Percentiles rank a stretch among this genome's conserved stretches.
These are phyloP conservation scores for Peromyscus aztecus DNA, from an alignment of 2,797 vertebrate species.

Conservation along the genomic window DNA sequence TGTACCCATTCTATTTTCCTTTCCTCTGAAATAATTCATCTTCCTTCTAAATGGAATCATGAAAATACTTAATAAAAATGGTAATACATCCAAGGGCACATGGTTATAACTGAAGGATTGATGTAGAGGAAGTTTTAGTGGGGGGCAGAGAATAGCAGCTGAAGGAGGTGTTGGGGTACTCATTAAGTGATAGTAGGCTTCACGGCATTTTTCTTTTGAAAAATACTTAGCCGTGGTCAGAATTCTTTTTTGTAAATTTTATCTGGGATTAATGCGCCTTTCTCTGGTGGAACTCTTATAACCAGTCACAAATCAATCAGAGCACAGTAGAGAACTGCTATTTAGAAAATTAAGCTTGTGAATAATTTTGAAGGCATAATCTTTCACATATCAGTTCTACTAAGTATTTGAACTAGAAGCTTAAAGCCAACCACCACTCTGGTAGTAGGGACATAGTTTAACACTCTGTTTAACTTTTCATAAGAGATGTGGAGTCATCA, in stretches of 20 bases:
- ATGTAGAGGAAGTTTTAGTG: slow-evolving; percentile 31
- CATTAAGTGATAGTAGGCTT: slow-evolving; percentile 23
- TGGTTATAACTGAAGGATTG: slow-evolving; percentile 60
- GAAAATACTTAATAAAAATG: slow-evolving; percentile 80
- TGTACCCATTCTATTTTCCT: slow-evolving; percentile 74
- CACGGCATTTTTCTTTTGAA: slow-evolving; percentile 46
- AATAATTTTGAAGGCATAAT: background rate
- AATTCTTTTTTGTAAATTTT: slow-evolving; percentile 45
- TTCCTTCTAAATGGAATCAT: slow-evolving; percentile 77
- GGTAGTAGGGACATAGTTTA: background rate
- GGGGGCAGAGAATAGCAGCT: background rate
- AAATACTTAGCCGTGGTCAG: background rate
- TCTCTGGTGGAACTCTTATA: slow-evolving; percentile 37
- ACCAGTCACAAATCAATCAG: slow-evolving; percentile 66
- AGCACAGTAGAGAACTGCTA: background rate
- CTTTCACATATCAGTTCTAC: background rate
- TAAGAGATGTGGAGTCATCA: background rate
- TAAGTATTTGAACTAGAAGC: background rate
- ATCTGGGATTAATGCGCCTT: slow-evolving; percentile 53
- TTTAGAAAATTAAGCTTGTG: slow-evolving; percentile 45
- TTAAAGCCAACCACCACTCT: background rate
- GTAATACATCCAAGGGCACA: slow-evolving; percentile 67
- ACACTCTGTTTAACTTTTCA: background rate
- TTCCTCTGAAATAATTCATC: slow-evolving; percentile 80
- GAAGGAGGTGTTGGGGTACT: background rate